Evolutionary conservation across 2,888 invertebrate genomes (phyloP).

Genomic region (Cerceris rybyensis): DNA sequence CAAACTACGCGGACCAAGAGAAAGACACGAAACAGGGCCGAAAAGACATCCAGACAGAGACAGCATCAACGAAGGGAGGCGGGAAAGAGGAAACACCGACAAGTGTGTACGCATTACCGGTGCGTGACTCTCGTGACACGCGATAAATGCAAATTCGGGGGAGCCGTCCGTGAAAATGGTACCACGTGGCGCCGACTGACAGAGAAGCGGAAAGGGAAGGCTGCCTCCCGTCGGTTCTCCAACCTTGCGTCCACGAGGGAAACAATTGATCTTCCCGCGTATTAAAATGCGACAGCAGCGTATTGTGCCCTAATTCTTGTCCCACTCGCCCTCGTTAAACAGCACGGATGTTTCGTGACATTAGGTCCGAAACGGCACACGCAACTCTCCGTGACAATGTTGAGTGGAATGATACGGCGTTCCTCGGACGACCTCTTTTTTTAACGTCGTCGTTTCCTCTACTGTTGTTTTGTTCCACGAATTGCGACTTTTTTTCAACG

Average conservation of each 20-base stretch:
- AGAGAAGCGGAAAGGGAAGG: constrained; percentile 36
- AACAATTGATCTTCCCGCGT: constrained; percentile 46
- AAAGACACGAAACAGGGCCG: not conserved
- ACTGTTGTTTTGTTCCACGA: constrained; percentile 8
- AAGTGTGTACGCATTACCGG: constrained; percentile 64
- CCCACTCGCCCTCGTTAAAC: constrained; percentile 38
- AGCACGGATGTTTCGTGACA: constrained; percentile 40
- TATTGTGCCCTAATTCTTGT: constrained; percentile 43
- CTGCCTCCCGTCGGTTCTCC: constrained; percentile 16
- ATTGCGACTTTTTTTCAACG: too few species aligned
- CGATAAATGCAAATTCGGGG: constrained; percentile 72
- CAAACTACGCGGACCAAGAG: too few species aligned
- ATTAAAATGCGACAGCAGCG: constrained; percentile 45
- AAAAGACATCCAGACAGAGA: not conserved
- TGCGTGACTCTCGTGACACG: constrained; percentile 68
- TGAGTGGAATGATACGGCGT: constrained; percentile 23
- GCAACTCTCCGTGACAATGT: constrained; percentile 19
- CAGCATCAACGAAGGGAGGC: not conserved
- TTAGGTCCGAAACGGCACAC: constrained; percentile 8
- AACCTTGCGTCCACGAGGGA: constrained; percentile 23
- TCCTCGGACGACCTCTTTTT: constrained; percentile 14
- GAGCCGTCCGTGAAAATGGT: constrained; percentile 70
- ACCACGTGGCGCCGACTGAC: constrained; percentile 66
- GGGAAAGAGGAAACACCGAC: constrained; percentile 39
- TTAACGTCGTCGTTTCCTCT: constrained; percentile 18